Evolutionary conservation across 2,113 vertebrate species (phyloP).

Genomic region (Myiagra hebetior): DNA sequence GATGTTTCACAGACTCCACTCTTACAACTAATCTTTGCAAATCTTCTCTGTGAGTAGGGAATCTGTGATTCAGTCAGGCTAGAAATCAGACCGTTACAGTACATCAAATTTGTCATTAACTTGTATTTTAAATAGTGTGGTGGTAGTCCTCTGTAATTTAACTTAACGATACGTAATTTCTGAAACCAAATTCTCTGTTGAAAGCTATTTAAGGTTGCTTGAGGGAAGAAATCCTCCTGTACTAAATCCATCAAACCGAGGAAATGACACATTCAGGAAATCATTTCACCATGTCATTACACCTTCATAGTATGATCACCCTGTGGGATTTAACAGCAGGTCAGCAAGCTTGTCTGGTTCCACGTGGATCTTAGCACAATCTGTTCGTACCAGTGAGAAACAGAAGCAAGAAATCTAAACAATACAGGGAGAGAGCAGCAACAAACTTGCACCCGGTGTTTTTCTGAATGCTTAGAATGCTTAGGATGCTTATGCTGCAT

Average conservation of each 20-base stretch:
- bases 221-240: not conserved
- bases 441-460: no score
- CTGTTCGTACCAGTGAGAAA: no score
- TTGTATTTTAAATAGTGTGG: not conserved
- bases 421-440: no score
- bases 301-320: not conserved
- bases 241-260: not conserved
- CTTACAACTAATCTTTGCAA: not conserved
- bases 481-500: no score
- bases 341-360: no score
- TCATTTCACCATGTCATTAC: not conserved
- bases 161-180: not conserved
- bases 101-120: not conserved
- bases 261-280: not conserved
- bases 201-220: not conserved
- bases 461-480: no score
- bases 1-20: not conserved
- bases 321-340: no score
- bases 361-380: no score
- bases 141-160: not conserved
- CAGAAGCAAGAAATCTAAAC: no score
- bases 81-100: not conserved
- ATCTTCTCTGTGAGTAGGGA: not conserved
- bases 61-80: not conserved
- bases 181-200: not conserved